These are phyloP conservation scores for Dryococelus australis DNA, from an alignment of 2,888 invertebrate genomes.

Conservation along the genomic window DNA sequence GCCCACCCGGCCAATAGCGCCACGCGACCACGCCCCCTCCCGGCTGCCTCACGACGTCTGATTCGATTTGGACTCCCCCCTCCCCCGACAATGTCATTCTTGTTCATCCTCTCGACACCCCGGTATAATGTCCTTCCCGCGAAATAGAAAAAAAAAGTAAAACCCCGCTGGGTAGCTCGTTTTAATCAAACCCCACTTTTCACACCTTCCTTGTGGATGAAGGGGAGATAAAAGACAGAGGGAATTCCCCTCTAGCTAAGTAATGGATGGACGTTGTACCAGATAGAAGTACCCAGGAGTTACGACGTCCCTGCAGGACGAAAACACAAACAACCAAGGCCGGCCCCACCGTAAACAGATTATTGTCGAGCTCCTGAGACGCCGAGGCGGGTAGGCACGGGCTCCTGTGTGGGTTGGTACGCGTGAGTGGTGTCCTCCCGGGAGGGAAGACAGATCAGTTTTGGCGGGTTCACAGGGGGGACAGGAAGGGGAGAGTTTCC, in stretches of 20 bases:
- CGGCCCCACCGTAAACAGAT: slow-evolving; percentile 49
- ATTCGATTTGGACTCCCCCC: slow-evolving; percentile 32
- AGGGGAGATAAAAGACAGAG: background rate
- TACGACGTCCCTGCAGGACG: background rate
- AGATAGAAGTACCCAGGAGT: slow-evolving; percentile 59
- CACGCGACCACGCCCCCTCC: slow-evolving; percentile 45
- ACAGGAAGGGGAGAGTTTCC: background rate
- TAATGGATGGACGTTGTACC: slow-evolving; percentile 22
- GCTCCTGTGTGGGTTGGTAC: too few relatives aligned
- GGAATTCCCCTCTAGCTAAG: background rate
- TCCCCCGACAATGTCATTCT: background rate
- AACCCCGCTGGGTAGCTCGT: slow-evolving; percentile 31
- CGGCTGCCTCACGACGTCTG: slow-evolving; percentile 32
- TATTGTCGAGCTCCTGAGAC: too few relatives aligned
- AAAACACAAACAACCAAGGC: slow-evolving; percentile 16
- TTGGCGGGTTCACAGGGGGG: slow-evolving; percentile 18
- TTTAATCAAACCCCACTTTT: slow-evolving; percentile 39
- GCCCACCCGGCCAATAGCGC: slow-evolving; percentile 35
- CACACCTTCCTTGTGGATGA: background rate
- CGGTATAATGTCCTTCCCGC: slow-evolving; percentile 24
- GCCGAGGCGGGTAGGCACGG: too few relatives aligned
- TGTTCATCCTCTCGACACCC: background rate
- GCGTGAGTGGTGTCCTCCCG: background rate
- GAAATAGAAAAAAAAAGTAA: too few relatives aligned
- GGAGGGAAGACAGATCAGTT: slow-evolving; percentile 28